Conservation (phyloP, 2,888 invertebrate genomes). For the Drosophila sordidapex region DNA sequence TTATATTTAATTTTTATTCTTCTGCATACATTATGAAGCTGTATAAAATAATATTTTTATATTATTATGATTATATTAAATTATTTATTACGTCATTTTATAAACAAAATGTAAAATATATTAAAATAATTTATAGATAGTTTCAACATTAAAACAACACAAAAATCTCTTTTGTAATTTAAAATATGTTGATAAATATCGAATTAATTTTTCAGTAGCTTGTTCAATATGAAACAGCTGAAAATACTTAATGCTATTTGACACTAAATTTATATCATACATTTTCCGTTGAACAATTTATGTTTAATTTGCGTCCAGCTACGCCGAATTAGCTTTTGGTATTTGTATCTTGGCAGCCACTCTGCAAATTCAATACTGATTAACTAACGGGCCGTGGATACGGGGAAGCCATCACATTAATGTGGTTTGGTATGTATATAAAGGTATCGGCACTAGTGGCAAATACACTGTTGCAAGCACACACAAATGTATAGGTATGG, state of each 20-base stretch:
- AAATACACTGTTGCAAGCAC: constrained; percentile 9
- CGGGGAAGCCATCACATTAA: constrained; percentile 19
- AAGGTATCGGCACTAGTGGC: constrained; percentile 23
- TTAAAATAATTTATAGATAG: not conserved
- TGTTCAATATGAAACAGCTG: not conserved
- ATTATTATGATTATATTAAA: not conserved
- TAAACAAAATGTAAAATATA: not conserved
- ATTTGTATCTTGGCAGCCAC: constrained; percentile 41
- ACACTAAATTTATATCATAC: not conserved
- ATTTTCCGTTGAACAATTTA: constrained; percentile 15
- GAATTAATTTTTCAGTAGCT: not conserved
- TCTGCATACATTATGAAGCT: not conserved
- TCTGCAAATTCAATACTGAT: constrained; percentile 56
- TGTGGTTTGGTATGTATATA: constrained; percentile 20
- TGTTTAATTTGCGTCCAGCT: constrained; percentile 11
- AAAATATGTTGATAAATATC: not conserved
- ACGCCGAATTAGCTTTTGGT: constrained; percentile 42
- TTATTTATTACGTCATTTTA: not conserved
- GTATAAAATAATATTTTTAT: not conserved
- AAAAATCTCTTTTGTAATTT: not conserved
- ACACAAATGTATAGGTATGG: constrained; percentile 3
- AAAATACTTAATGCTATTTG: not conserved
- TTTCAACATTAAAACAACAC: too few species aligned
- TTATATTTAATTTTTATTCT: not conserved
- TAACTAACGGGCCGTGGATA: constrained; percentile 37